A percentile compares a stretch with the other conserved stretches of the same genome.
Conservation (phyloP, 2,113 vertebrate species). For the Anguilla rostrata region DNA sequence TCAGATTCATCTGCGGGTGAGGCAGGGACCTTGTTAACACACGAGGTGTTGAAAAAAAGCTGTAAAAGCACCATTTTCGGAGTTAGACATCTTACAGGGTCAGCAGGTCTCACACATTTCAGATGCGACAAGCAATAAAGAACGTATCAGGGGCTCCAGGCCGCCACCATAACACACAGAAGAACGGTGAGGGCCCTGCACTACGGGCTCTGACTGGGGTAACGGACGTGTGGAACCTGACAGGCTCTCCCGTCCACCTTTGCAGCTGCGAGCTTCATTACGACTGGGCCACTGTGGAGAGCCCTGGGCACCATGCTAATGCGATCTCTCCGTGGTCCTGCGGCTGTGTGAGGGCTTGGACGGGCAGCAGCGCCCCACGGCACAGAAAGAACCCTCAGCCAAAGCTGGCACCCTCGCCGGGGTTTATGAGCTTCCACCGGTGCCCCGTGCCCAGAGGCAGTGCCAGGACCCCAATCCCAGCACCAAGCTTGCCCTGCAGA, state of each 20-base stretch:
- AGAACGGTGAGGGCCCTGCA: background rate
- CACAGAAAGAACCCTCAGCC: background rate
- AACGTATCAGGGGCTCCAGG: background rate
- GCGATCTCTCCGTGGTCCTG: background rate
- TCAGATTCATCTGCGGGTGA: background rate
- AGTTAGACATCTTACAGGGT: too few species aligned
- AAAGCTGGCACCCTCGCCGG: background rate
- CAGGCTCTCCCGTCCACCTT: background rate
- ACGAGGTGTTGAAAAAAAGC: background rate
- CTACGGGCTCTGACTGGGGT: slow-evolving; percentile 3
- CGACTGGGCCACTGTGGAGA: background rate
- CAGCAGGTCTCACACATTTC: too few species aligned
- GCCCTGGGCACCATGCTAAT: background rate
- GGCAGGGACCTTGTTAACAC: background rate
- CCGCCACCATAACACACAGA: background rate
- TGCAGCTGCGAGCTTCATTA: background rate
- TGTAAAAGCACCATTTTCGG: too few species aligned
- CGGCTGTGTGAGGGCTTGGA: background rate
- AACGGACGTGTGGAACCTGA: background rate
- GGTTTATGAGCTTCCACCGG: background rate
- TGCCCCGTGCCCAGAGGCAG: background rate
- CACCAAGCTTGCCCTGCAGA: background rate
- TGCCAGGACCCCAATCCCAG: background rate
- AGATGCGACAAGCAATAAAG: too few species aligned
- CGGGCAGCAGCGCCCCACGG: background rate